Base-by-base conservation (phyloP, 2,797 vertebrate genomes). In the Rhabdomys pumilio region DNA sequence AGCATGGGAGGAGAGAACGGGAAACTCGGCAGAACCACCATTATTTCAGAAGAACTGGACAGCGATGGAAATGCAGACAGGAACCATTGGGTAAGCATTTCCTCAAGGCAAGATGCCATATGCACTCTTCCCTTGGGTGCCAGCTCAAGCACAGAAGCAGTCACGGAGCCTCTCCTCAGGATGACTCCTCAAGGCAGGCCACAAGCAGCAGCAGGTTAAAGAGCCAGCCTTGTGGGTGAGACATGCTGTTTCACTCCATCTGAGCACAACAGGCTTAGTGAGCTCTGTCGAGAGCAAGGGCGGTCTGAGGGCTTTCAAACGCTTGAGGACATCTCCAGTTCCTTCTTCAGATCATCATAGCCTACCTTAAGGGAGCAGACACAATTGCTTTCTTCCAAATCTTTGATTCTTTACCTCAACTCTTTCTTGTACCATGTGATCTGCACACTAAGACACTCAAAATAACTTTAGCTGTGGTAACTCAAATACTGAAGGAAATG, bases 391-490 rank as follows among this genome's bases (percentile, higher is more conserved):
- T 76, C 79, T 87, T 90, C 44, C 73, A 41, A 57, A 44, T 67
- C 41, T 4, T 1, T 10, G 2, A 5, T 69, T 63, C 12, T 75
- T 81, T 41, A 29, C 47, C 67, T 87, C 76, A 38, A 8, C 53
- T 44, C 0, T 29, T 6, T 55, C 80, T 81, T 57, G 50, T 90
- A 47, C 31, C 53, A 29, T 80, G 1, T 84, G 80, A 90, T 38
- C 47, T 4, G 50, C 1, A 44, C 20, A 65, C 41, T 24, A 20
- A 82, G 73, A 94, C 65, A 69, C 12, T 13, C 57, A 81, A 86
- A 76, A 69, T 55, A 85, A 85, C 77, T 81, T 75, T 17, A 55
- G 59, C 76, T 90, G 53, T 69, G 63, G n/a, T 38, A 80, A 85
- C 20, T 50, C 15, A 50, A 59, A 15, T 50, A 89, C 31, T 85